Evolutionary conservation across 2,888 invertebrate species (phyloP), one percentile per base, ranked within the genome.

Genomic region (Lasioglossum morio): DNA sequence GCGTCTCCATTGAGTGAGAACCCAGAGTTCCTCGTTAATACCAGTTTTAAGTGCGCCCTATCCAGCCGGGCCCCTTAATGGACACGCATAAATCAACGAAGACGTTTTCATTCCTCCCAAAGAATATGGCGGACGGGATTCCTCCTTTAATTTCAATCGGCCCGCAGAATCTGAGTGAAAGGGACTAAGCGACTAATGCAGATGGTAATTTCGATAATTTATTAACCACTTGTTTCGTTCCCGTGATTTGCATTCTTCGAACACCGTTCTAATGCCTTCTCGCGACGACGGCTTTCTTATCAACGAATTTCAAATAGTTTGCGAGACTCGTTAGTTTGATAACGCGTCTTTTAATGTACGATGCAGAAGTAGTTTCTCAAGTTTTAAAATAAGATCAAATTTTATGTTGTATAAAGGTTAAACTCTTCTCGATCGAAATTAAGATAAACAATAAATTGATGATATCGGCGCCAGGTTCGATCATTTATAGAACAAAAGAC

Each of bases 221-320:
- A 91, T 90, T 85, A 89, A 84, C 87, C 87, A 89, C 83, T 91
- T 90, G 91, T 91, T 91, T 86, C 83, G 84, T 87, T 80, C 84
- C 19, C 37, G 14, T 16, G 60, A 27, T 60, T 5, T 1, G 14
- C 53, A 23, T 60, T n/a, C 60, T 14, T 14, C 27, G 8, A 23
- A 23, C 23, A 53, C 8, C 53, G 3, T 53, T 8, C 48, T 23
- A 23, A 19, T 10, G 8, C 23, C 53, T 8, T 53, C 3, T 16
- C 0, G 43, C 60, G 12, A 60, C 4, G 4, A 16, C 16, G 5
- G 0, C 16, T 5, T 2, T 16, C 60, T 27, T 1, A 16, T 3
- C 5, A 60, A 27, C 1, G 27, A 14, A 60, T 27, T n/a, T 37
- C 14, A 19, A 69, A 23, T 69, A 40, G 40, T 69, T 37, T 10